A percentile compares a stretch with the other conserved stretches of the same genome.
Conservation (phyloP, 23 tunicate genomes). For the Oikopleura dioica region DNA sequence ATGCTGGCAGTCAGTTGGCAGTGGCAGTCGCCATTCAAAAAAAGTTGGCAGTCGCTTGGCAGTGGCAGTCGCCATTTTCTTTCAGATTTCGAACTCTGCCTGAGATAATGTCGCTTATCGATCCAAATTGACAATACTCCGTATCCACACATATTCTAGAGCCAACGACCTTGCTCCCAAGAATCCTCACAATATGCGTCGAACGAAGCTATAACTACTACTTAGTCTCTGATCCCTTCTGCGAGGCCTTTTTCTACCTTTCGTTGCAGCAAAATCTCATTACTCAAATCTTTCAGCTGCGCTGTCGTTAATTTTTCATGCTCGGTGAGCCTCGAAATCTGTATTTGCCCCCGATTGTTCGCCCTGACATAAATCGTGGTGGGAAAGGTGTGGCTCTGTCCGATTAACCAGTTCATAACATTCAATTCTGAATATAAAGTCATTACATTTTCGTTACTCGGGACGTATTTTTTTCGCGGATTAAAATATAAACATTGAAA, state of each 20-base stretch:
- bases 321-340: background rate
- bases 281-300: background rate
- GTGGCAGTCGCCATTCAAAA: too few relatives aligned
- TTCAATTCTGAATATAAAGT: too few relatives aligned
- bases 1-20: too few relatives aligned
- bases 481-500: too few relatives aligned
- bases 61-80: too few relatives aligned
- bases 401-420: background rate
- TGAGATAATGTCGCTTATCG: background rate
- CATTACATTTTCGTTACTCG: too few relatives aligned
- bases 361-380: background rate
- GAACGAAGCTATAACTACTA: background rate
- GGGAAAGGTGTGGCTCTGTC: background rate
- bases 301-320: background rate
- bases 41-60: too few relatives aligned
- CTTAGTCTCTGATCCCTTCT: too few relatives aligned
- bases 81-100: too few relatives aligned
- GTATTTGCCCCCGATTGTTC: too few relatives aligned
- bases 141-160: background rate
- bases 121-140: background rate
- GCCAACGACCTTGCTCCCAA: background rate
- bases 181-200: background rate
- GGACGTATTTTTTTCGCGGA: too few relatives aligned
- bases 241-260: too few relatives aligned
- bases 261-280: background rate